phyloP scores from a whole-genome alignment of 2,888 invertebrate species.

The Acanthococcus lagerstroemiae region DNA sequence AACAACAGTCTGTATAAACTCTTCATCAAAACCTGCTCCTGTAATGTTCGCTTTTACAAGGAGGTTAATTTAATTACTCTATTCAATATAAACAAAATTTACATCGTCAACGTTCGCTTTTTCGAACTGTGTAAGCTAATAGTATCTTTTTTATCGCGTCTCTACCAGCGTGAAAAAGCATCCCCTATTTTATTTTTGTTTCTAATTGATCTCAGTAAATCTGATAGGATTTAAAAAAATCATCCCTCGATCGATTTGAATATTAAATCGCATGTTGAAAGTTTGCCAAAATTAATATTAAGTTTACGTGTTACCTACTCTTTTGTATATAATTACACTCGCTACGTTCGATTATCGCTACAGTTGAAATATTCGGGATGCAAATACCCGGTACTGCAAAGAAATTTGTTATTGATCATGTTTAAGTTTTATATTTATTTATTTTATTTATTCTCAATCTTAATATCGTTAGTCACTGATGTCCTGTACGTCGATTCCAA shows the following conservation, averaged over 20 bases:
- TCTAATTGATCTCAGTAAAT: slow-evolving; percentile 9
- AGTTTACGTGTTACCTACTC: background rate
- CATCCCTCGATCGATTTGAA: background rate
- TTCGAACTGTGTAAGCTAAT: too few relatives aligned
- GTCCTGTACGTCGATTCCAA: too few relatives aligned
- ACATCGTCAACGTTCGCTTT: too few relatives aligned
- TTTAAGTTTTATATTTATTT: too few relatives aligned
- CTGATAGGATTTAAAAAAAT: background rate
- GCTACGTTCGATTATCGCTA: too few relatives aligned
- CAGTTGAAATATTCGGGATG: too few relatives aligned
- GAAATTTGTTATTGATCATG: too few relatives aligned
- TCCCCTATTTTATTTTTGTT: background rate
- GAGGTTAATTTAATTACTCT: background rate
- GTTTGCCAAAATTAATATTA: background rate
- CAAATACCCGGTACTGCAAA: too few relatives aligned
- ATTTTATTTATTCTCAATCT: too few relatives aligned
- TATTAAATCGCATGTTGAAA: background rate
- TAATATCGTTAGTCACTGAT: too few relatives aligned
- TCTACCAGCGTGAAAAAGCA: background rate
- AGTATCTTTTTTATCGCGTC: background rate
- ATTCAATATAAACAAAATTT: background rate
- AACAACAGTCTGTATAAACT: slow-evolving; percentile 42
- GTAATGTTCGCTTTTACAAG: too few relatives aligned
- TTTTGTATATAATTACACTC: background rate
- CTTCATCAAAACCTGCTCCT: background rate